Evolutionary conservation across 2,888 invertebrate species (phyloP), one percentile per base, ranked within the genome.

Genomic region (Dolichopus griseipennis): DNA sequence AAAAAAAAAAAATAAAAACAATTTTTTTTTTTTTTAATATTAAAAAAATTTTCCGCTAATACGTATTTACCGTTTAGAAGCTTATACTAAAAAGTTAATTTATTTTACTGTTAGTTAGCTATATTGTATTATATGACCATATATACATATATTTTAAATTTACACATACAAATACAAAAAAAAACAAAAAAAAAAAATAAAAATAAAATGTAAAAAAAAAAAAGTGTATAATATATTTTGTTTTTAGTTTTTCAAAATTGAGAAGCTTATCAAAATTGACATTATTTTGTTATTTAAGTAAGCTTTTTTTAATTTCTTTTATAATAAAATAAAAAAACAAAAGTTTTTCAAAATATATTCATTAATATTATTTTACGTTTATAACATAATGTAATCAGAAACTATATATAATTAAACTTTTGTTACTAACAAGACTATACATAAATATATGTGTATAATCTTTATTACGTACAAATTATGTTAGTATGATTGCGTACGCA

Each of bases 211-310:
- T n/a, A 18, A 52, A 52, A 52, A 52, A 43, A 52, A 52, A 52
- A 52, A 52, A 18, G 18, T 18, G 1, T 27, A 27, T n/a, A 52
- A 52, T n/a, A 37, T 34, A 34, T 34, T 34, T 34, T 34, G 9
- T 37, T 37, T 37, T 37, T 10, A 37, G 12, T 37, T 37, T 18
- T 52, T 52, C 52, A 52, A 52, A n/a, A 52, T 18, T 52, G 15
- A 52, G 52, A 52, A 52, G 52, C 52, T 52, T 52, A 52, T 52
- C 52, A 52, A 15, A 52, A 52, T 52, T 52, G 15, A 52, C 52
- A 18, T 18, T 52, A 52, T 52, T 52, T 18, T 52, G 15, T 52
- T 52, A 52, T 52, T 52, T 52, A 27, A 27, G 27, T 27, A 18
- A 52, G 52, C 52, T 52, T 52, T 52, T 52, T 18, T 18, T 52